Conservation (phyloP, 2,113 vertebrate genomes). For the Pavo muticus region DNA sequence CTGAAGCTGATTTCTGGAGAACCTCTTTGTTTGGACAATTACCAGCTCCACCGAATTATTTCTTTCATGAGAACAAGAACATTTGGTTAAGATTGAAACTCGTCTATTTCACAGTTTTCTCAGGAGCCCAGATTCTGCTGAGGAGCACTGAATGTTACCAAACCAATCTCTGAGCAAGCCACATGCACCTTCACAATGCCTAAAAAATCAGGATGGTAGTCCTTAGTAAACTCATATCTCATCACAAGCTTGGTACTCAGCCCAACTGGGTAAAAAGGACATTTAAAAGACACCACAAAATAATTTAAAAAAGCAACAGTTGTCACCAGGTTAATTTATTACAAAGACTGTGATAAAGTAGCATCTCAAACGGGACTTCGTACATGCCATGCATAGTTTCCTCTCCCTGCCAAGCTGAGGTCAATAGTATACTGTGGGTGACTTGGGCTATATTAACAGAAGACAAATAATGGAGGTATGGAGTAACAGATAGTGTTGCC, state of each 20-base stretch:
- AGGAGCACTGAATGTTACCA: background rate
- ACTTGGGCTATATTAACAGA: background rate
- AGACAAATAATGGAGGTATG: background rate
- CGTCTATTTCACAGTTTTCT: background rate
- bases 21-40: background rate
- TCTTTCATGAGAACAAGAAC: background rate
- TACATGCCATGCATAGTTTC: background rate
- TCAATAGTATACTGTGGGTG: background rate
- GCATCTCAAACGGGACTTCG: background rate
- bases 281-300: background rate
- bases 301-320: background rate
- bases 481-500: background rate
- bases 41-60: background rate
- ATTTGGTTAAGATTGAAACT: background rate
- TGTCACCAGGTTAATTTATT: background rate
- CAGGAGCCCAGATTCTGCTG: background rate
- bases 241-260: background rate
- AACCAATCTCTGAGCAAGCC: background rate
- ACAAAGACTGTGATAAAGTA: background rate
- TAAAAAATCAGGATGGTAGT: background rate
- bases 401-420: background rate
- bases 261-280: rapidly evolving
- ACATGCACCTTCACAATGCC: background rate
- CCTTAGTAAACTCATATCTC: background rate
- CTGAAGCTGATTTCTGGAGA: background rate